Percentiles rank a stretch among this genome's conserved stretches.
Conservation (phyloP, 2,113 vertebrate species). For the Holacanthus passer region DNA sequence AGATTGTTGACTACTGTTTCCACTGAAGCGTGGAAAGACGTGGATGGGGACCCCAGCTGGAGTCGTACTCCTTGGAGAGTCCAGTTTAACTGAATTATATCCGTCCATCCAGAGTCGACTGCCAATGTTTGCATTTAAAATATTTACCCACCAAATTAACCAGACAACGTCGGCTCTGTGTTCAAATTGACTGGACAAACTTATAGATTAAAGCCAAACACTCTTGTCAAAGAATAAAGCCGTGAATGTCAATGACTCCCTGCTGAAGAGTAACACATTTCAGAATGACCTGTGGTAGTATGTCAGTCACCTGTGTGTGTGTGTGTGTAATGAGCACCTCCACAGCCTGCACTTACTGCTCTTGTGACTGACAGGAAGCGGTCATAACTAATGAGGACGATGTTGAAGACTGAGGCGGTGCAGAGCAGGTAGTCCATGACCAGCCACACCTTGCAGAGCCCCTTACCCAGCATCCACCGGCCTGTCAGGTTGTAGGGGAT, state of each 20-base stretch:
- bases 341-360: constrained; percentile 87
- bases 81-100: no score
- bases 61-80: no score
- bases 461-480: constrained; percentile 85
- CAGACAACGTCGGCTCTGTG: not conserved
- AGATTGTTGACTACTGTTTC: no score
- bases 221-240: not conserved
- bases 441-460: constrained; percentile 90
- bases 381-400: constrained; percentile 95
- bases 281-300: constrained; percentile 3
- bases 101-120: no score
- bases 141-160: constrained; percentile 24
- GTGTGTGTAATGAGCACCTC: constrained; percentile 44
- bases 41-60: no score
- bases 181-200: not conserved
- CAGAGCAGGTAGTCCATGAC: constrained; percentile 90
- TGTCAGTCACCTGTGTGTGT: not conserved
- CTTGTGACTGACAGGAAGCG: constrained; percentile 92
- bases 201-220: constrained; percentile 11
- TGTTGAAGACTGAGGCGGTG: constrained; percentile 91
- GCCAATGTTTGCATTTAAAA: constrained; percentile 20
- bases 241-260: constrained; percentile 31
- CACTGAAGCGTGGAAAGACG: no score
- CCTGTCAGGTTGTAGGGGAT: constrained; percentile 88
- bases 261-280: constrained; percentile 16